Conservation (phyloP, 2,888 invertebrate species). For the Lomographa bimaculata region DNA sequence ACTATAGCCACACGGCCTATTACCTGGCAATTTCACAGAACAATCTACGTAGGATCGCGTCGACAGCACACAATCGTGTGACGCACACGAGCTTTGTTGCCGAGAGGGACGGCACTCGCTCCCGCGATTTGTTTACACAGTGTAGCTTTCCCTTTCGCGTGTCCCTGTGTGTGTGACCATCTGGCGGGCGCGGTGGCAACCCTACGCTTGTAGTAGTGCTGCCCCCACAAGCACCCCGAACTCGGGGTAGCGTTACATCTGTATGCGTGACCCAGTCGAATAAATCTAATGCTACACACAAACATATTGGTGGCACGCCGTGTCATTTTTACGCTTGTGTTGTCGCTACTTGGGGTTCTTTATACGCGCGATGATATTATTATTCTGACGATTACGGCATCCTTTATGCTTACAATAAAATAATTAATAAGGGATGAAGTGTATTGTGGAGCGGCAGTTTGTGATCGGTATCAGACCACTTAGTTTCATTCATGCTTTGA, state of each 20-base stretch:
- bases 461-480: slow-evolving; percentile 76
- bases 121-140: slow-evolving; percentile 80
- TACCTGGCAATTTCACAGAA: slow-evolving; percentile 84
- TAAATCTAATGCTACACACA: slow-evolving; percentile 82
- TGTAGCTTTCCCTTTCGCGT: slow-evolving; percentile 80
- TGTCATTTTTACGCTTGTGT: slow-evolving; percentile 83
- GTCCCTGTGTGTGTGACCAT: slow-evolving; percentile 73
- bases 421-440: slow-evolving; percentile 83
- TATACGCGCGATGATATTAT: slow-evolving; percentile 81
- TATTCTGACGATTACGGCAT: slow-evolving; percentile 83
- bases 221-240: slow-evolving; percentile 72
- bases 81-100: slow-evolving; percentile 71
- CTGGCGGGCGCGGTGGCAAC: slow-evolving; percentile 68
- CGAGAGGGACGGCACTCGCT: slow-evolving; percentile 73
- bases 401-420: slow-evolving; percentile 83
- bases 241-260: slow-evolving; percentile 61
- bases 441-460: slow-evolving; percentile 72
- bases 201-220: slow-evolving; percentile 60
- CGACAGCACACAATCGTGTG: slow-evolving; percentile 74
- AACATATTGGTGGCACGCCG: slow-evolving; percentile 78
- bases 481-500: slow-evolving; percentile 67
- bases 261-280: slow-evolving; percentile 82
- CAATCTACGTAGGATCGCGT: slow-evolving; percentile 76
- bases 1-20: slow-evolving; percentile 79
- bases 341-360: slow-evolving; percentile 80